Base-by-base conservation (phyloP, 2,113 vertebrate species). In the Rhagologus leucostigma region DNA sequence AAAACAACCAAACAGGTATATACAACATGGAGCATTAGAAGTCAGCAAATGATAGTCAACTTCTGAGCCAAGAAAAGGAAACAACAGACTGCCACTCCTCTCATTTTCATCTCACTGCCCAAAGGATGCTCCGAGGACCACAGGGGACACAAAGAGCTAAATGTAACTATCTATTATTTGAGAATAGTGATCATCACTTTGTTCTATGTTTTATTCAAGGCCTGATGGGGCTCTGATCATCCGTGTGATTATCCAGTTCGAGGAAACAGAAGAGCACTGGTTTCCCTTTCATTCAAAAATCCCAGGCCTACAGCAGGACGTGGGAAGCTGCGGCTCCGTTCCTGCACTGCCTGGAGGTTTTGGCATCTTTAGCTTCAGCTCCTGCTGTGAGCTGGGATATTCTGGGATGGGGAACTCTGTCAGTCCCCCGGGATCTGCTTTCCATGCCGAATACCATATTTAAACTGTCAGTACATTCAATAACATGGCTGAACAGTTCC, bases 391-490 rank as follows among this genome's bases (percentile, higher is more conserved):
- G 57, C 46, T 41, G 71, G 50, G 79, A 95, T 87, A 71, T 84
- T 91, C 62, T 60, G 84, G 89, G 84, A 91, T 60, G 60, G 73
- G 83, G 75, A 95, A 50, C 55, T 80, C 85, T 65, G 42, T 56
- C 73, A 63, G 60, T n/a, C 78, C 53, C 62, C 56, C 0, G 44
- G 65, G 80, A 87, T 71, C 80, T 46, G 47, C 62, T 26, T 71
- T 78, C 49, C 75, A 24, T 10, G 50, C 57, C 5, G 26, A 89
- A n/a, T 32, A 75, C 69, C 4, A 1, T 29, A 33, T 24, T 81
- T 60, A 17, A 93, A 37, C 44, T 30, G 56, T 23, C 87, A 64
- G 75, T 41, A 84, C 0, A 0, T 32, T 70, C 69, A 68, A 5
- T 57, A 87, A 57, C 18, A 1, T 6, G 27, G 21, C 84, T 46